These are phyloP conservation scores for Drepanosiphum platanoidis DNA, from an alignment of 2,888 invertebrate species.

Conservation along the genomic window DNA sequence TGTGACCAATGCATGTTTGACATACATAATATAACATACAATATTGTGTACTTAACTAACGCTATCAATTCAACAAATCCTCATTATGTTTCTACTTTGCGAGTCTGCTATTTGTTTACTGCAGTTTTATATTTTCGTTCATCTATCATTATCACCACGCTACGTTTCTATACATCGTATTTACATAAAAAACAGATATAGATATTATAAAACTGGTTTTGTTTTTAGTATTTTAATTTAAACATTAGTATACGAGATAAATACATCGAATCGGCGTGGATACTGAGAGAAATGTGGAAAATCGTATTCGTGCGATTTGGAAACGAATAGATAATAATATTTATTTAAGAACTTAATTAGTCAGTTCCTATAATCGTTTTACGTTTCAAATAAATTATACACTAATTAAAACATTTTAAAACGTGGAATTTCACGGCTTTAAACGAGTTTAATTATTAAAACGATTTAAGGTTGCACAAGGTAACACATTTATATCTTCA, in stretches of 20 bases:
- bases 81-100: neutral
- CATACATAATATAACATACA: neutral
- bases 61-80: neutral
- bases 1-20: neutral
- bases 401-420: neutral
- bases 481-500: too few relatives aligned
- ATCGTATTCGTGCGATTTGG: neutral
- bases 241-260: neutral
- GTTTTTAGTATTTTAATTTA: neutral
- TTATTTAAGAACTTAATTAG: neutral
- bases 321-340: neutral
- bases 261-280: neutral
- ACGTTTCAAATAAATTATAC: neutral
- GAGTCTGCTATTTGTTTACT: neutral
- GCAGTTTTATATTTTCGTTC: neutral
- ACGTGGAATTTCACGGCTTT: too few relatives aligned
- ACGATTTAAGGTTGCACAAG: too few relatives aligned
- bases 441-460: too few relatives aligned
- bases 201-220: neutral
- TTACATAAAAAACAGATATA: neutral
- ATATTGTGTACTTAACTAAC: neutral
- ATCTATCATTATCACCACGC: neutral
- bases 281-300: neutral
- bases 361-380: neutral
- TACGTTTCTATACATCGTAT: neutral